Evolutionary conservation across 1,140 invertebrate genomes (phyloP), one percentile per base, ranked within the genome.

Genomic region (Ostrea denselamellosa): DNA sequence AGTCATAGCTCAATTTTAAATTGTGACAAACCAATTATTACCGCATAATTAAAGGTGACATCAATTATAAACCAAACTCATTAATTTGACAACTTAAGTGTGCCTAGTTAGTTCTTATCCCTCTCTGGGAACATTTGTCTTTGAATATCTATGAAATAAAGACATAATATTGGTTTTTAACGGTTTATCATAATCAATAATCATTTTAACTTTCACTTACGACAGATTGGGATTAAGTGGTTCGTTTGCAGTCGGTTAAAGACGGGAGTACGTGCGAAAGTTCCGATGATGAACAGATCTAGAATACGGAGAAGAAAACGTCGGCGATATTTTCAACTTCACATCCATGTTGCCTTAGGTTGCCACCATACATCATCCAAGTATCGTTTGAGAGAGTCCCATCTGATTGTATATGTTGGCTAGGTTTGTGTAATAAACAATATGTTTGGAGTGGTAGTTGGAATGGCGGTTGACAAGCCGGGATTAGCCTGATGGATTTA

Each of bases 301-400:
- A n/a, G 85, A 98, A 81, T 88, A 98, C 99, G 97, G 99, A 98
- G 87, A 99, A 96, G 95, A 98, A 99, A 90, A 99, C 98, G 95
- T 99, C 93, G 2, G 91, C 87, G 14, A 91, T 89, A 85, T 92
- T 92, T n/a, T 86, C 52, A 0, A 90, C 87, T 22, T 84, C 87
- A 91, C 98, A 99, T 85, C 96, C 97, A n/a, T 94, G 94, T 28
- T 97, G 97, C 25, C 96, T 91, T 87, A 98, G 93, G 14, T 96
- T 97, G 68, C 98, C 98, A 93, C 97, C 97, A 89, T 96, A 96
- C 54, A 94, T 90, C 0, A 10, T 8, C 58, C 91, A 92, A 14
- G 44, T 44, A 8, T 52, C 53, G 28, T 81, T 52, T 58, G 84
- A 52, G n/a, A 88, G 65, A 71, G 0, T 14, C 19, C 89, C 88